Evolutionary conservation across 1,140 invertebrate genomes (phyloP), one percentile per base, ranked within the genome.

Genomic region (Aphidius ervi): DNA sequence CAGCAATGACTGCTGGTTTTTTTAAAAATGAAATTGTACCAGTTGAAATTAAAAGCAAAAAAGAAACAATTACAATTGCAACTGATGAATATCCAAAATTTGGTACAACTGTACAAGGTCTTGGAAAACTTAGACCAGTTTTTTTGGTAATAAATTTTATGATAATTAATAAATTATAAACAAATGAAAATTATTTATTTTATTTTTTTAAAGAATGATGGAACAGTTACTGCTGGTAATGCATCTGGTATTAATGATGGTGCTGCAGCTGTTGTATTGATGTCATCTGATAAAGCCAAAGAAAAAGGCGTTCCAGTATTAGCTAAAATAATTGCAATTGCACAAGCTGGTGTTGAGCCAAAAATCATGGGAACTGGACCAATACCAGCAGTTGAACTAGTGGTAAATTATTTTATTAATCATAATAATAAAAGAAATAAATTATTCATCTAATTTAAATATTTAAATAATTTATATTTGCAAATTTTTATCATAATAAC

Each of bases 241-340:
- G 82, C 90, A 9, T 92, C 90, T 10, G 89, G 91, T 47, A 82
- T 94, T 45, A 94, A 93, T 76, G 93, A 95, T 78, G 92, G 93
- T 10, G 92, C 93, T 46, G 92, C 93, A 40, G 89, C 86, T 40
- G 77, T 95, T 6, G 78, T 94, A 48, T 68, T 95, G 9, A 87
- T 87, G 81, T 86, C 83, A 41, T 74, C 75, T 53, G 74, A 82
- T 62, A 78, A 82, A 65, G 84, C 88, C 2, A 69, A 69, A 49
- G 68, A 71, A 31, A 76, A 79, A 65, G 77, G 78, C 20, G 56
- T 87, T 4, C 73, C 74, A 43, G 82, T 87, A 0, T 64, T 91
- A 46, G 89, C 84, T 20, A 83, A 75, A 72, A 86, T 92, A 67
- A 82, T 90, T 37, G 85, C 86, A 20, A 83, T 85, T 72, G 81